Evolutionary conservation across 1,140 invertebrate genomes (phyloP).

Genomic region (Sitobion miscanthi): DNA sequence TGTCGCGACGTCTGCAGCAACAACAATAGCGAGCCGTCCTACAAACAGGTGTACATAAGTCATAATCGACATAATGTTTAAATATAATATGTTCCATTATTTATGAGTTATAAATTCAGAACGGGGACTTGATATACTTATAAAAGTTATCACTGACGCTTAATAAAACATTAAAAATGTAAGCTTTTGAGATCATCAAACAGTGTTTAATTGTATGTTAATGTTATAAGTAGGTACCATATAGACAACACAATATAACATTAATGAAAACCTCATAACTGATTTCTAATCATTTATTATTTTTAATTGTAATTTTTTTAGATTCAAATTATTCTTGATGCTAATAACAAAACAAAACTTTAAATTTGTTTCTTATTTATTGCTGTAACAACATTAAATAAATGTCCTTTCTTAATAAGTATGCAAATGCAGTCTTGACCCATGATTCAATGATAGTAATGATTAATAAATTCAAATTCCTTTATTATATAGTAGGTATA

Average conservation of each 20-base stretch:
- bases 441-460: background rate
- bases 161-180: background rate
- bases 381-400: background rate
- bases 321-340: background rate
- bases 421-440: background rate
- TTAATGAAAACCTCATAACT: background rate
- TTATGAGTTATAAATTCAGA: background rate
- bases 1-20: constrained; percentile 94
- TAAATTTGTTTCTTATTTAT: background rate
- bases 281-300: background rate
- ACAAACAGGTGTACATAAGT: background rate
- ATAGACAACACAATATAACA: background rate
- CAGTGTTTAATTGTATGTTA: background rate
- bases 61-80: background rate
- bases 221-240: too few species aligned
- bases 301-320: background rate
- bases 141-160: background rate
- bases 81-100: background rate
- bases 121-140: background rate
- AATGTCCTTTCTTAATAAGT: background rate
- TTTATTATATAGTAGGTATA: background rate
- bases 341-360: background rate
- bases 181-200: background rate
- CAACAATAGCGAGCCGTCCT: constrained; percentile 88
- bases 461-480: background rate